phyloP scores from a whole-genome alignment of 1,140 invertebrate species.

The Hypothenemus hampei region DNA sequence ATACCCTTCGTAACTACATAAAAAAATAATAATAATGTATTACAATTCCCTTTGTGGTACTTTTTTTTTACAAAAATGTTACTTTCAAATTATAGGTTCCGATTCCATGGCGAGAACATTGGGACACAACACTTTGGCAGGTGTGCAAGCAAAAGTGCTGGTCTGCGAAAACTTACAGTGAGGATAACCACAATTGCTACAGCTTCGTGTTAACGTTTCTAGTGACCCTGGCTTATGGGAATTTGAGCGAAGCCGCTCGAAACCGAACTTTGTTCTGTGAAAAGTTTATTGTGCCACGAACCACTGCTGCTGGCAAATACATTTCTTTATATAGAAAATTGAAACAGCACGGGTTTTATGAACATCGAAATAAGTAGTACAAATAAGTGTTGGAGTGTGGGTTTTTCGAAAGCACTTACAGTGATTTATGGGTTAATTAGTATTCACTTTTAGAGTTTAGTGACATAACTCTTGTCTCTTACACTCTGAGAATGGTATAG shows the following conservation, averaged over 20 bases:
- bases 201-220: conserved; percentile 73
- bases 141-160: conserved; percentile 59
- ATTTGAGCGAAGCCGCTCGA: conserved; percentile 57
- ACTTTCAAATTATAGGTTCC: conserved; percentile 39
- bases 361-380: conserved; percentile 47
- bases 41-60: too few relatives aligned
- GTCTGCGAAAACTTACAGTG: conserved; percentile 63
- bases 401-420: too few relatives aligned
- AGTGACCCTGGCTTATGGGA: conserved; percentile 57
- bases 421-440: too few relatives aligned
- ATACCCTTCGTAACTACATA: too few relatives aligned
- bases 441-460: too few relatives aligned
- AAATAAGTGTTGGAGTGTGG: too few relatives aligned
- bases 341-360: conserved; percentile 48
- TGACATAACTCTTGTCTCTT: too few relatives aligned
- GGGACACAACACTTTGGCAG: conserved; percentile 66
- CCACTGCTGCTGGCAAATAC: conserved; percentile 72
- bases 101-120: conserved; percentile 65
- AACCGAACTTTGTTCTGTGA: conserved; percentile 67
- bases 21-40: too few relatives aligned
- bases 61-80: conserved; percentile 5
- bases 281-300: conserved; percentile 68
- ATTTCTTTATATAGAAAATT: conserved; percentile 71
- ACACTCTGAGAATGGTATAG: too few relatives aligned
- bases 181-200: conserved; percentile 72